Conservation (phyloP, 2,113 vertebrate genomes). For the Pithys albifrons region DNA sequence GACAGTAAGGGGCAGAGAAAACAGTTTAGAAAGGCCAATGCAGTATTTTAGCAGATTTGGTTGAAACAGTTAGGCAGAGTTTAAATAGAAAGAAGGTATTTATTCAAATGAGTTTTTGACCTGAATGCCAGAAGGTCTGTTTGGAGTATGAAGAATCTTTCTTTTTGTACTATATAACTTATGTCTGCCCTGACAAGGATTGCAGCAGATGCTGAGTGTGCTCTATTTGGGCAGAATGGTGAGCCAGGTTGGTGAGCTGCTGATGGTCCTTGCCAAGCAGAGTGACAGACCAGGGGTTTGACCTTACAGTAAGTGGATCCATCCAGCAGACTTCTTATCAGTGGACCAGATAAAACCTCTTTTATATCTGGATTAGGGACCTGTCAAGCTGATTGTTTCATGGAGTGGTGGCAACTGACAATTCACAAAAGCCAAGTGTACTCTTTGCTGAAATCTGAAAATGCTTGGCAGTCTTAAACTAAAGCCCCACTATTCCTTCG, state of each 20-base stretch:
- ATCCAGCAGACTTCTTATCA: background rate
- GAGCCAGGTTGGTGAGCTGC: background rate
- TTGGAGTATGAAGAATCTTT: background rate
- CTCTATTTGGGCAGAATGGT: background rate
- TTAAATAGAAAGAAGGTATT: constrained; percentile 25
- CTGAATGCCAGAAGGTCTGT: background rate
- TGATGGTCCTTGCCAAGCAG: background rate
- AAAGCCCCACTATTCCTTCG: background rate
- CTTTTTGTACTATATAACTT: background rate
- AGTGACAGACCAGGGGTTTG: background rate
- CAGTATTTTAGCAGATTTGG: constrained; percentile 9
- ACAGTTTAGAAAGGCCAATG: constrained; percentile 11
- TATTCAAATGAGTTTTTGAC: constrained; percentile 40
- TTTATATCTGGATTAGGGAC: constrained; percentile 11
- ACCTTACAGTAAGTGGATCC: background rate
- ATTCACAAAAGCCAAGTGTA: background rate
- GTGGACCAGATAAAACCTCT: background rate
- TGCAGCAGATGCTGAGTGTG: background rate
- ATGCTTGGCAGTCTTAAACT: background rate
- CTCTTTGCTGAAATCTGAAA: background rate
- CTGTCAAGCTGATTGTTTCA: constrained; percentile 34
- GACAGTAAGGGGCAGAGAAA: background rate
- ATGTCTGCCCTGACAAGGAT: background rate
- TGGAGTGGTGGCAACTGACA: background rate
- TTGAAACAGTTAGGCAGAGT: background rate